Evolutionary conservation across 2,888 invertebrate genomes (phyloP), one percentile per base, ranked within the genome.

Genomic region (Calameuta idolon): DNA sequence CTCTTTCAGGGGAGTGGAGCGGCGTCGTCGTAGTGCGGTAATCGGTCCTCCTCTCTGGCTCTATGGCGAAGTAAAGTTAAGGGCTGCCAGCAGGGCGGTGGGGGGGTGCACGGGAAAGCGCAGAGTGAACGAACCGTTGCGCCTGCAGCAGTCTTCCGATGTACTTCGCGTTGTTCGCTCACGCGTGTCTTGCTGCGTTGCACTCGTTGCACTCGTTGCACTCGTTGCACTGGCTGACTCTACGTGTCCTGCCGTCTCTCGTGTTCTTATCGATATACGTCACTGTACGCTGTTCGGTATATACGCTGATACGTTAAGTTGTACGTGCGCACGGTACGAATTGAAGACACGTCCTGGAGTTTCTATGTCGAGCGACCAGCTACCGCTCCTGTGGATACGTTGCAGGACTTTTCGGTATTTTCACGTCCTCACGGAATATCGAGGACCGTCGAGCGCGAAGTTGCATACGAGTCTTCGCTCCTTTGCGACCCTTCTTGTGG

Each of bases 121-220:
- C 40, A n/a, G 77, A 71, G 35, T 34, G 77, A 75, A 37, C 30
- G 76, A 34, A 82, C 78, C 79, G 82, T 81, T 83, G 82, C 84
- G 83, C 81, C 81, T 83, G 77, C 83, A 82, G 84, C 85, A 89
- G 89, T 89, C 87, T 85, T 83, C 82, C 86, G 83, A 85, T 88
- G 86, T 87, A 87, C 86, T 86, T 86, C 87, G 87, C 81, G 83
- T 83, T 81, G 86, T 80, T 83, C 84, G 83, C 75, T 77, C 81
- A 34, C 76, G 40, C 74, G 69, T 78, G 68, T 74, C 35, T 69
- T 31, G 23, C 55, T 55, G 35, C 35, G 35, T 23, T 55, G 68
- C 76, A 31, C 35, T 31, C 73, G 73, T 76, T 34, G 15, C 75
- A 73, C 69, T 77, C 75, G 40, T 30, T 34, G 15, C 75, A 73